Evolutionary conservation across 2,113 vertebrate species (phyloP).

Genomic region (Phodopus roborovskii): DNA sequence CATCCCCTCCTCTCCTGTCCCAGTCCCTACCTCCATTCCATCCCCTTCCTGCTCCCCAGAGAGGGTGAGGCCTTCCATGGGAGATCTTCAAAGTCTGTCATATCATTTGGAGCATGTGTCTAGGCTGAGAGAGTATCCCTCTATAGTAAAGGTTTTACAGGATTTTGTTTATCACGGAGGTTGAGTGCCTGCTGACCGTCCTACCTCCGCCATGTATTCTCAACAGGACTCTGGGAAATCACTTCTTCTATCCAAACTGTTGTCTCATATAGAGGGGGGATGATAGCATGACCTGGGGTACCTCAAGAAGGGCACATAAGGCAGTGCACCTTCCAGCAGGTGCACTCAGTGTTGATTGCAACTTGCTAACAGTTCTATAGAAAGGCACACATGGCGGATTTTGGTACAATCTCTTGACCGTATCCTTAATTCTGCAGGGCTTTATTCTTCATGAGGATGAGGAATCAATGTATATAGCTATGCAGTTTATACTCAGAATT

Average conservation of each 20-base stretch:
- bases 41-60: too few species aligned
- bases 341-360: neutral
- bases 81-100: too few species aligned
- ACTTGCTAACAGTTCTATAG: neutral
- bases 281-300: neutral
- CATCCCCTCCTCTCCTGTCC: too few species aligned
- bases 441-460: neutral
- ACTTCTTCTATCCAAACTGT: neutral
- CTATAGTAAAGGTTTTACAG: neutral
- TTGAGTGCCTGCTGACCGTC: fast-evolving
- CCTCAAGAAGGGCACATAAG: neutral
- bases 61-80: too few species aligned
- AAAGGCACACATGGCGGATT: neutral
- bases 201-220: too few species aligned
- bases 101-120: too few species aligned
- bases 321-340: neutral
- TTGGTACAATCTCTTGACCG: neutral
- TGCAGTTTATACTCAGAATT: neutral
- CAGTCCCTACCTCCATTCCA: too few species aligned
- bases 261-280: neutral
- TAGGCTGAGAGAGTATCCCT: too few species aligned
- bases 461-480: neutral
- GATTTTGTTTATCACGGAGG: neutral
- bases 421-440: neutral
- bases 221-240: neutral